A percentile compares a stretch with the other conserved stretches of the same genome.
These are phyloP conservation scores for Cephalotes varians DNA, from an alignment of 2,888 invertebrate genomes.

Conservation along the genomic window DNA sequence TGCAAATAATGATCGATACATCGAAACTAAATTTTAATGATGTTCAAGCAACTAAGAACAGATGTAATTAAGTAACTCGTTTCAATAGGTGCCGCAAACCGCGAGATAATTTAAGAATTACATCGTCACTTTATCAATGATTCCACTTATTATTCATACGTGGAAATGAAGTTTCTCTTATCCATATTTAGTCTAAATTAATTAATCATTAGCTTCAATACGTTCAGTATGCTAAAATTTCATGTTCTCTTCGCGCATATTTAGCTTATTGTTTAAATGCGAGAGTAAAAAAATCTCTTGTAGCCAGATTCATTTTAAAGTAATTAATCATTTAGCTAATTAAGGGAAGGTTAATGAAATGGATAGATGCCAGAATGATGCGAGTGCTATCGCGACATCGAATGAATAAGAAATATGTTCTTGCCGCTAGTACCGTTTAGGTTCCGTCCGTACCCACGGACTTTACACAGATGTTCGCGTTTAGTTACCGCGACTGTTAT, in stretches of 20 bases:
- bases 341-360: conserved; percentile 12
- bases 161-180: background rate
- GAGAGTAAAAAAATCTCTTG: background rate
- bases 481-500: conserved; percentile 44
- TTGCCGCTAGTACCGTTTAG: conserved; percentile 38
- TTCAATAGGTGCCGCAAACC: background rate
- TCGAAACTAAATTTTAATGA: conserved; percentile 10
- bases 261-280: background rate
- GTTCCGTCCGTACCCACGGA: conserved; percentile 29
- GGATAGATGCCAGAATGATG: background rate
- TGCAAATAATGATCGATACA: background rate
- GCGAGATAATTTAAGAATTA: background rate
- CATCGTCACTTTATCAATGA: no score
- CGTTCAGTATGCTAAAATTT: no score
- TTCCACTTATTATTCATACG: background rate
- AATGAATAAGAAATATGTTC: conserved; percentile 26
- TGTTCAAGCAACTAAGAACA: background rate
- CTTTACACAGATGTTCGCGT: conserved; percentile 38
- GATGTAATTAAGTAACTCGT: background rate
- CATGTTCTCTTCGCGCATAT: background rate
- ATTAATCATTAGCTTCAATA: conserved; percentile 4
- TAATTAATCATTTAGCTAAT: conserved; percentile 29
- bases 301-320: background rate
- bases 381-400: conserved; percentile 32
- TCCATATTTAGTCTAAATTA: background rate